Evolutionary conservation across 92 coral and sea anemone genomes (phyloP).

Genomic region (Phymanthus crucifer): DNA sequence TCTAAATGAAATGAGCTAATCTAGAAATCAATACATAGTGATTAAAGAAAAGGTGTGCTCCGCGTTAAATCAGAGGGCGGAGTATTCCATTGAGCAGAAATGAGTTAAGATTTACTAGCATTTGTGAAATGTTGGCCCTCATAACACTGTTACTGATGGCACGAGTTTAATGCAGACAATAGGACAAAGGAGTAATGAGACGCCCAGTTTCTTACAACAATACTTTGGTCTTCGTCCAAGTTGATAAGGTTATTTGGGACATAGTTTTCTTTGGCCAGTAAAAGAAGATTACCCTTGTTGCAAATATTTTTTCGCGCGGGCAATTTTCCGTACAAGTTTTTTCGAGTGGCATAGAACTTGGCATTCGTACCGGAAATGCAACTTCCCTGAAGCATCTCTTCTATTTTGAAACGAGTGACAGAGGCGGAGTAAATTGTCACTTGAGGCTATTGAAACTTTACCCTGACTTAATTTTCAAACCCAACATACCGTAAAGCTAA

Average conservation of each 20-base stretch:
- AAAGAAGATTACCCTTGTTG: neutral
- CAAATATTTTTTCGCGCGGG: neutral
- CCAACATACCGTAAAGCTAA: constrained; percentile 63
- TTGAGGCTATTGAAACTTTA: constrained; percentile 66
- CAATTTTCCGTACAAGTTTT: neutral
- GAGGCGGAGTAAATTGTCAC: constrained; percentile 80
- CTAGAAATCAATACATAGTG: constrained; percentile 5
- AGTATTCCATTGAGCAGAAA: constrained; percentile 9
- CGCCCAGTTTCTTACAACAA: constrained; percentile 37
- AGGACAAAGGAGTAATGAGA: constrained; percentile 32
- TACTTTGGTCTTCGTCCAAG: constrained; percentile 27
- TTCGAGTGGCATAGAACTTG: neutral
- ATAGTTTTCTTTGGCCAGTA: constrained; percentile 8
- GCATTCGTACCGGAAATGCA: constrained; percentile 60
- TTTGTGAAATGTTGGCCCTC: constrained; percentile 34
- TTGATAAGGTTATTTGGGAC: constrained; percentile 19
- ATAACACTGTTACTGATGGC: constrained; percentile 27
- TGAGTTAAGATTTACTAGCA: constrained; percentile 10
- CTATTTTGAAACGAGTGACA: constrained; percentile 65
- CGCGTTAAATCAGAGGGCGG: constrained; percentile 12
- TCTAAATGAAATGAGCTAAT: neutral
- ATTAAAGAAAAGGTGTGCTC: constrained; percentile 14
- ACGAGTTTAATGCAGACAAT: constrained; percentile 30
- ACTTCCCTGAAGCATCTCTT: constrained; percentile 49
- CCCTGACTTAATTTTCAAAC: constrained; percentile 53